phyloP scores from a whole-genome alignment of 92 coral and sea anemone genomes.

The Epizoanthus illoricatus region DNA sequence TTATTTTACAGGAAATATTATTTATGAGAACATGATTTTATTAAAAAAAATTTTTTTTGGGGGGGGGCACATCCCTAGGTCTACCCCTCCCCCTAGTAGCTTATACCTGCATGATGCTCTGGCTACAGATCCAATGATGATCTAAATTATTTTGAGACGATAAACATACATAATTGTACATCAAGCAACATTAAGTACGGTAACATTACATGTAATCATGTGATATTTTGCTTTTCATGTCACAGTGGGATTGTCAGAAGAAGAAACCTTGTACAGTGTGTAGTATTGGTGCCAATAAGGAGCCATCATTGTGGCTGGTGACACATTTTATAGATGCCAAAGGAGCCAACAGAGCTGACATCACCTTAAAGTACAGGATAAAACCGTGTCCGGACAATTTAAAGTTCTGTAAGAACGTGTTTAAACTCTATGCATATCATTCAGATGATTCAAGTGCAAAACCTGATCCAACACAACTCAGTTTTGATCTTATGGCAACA shows the following conservation, averaged over 20 bases:
- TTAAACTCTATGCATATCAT: slow-evolving; percentile 17
- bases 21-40: too few species aligned
- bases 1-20: too few species aligned
- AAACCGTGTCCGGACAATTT: neutral
- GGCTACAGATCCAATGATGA: too few species aligned
- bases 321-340: neutral
- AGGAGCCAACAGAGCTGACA: slow-evolving; percentile 27
- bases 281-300: neutral
- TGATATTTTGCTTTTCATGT: neutral
- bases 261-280: neutral
- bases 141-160: too few species aligned
- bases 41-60: too few species aligned
- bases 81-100: too few species aligned
- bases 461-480: slow-evolving; percentile 6
- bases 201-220: neutral
- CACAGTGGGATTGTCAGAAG: neutral
- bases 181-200: too few species aligned
- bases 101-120: too few species aligned
- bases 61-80: too few species aligned
- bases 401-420: slow-evolving; percentile 1
- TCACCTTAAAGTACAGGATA: slow-evolving; percentile 7
- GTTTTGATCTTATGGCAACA: neutral
- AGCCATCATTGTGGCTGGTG: slow-evolving; percentile 17
- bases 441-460: neutral
- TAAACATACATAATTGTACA: too few species aligned